Evolutionary conservation across 2,888 invertebrate species (phyloP).

Genomic region (Hyles lineata): DNA sequence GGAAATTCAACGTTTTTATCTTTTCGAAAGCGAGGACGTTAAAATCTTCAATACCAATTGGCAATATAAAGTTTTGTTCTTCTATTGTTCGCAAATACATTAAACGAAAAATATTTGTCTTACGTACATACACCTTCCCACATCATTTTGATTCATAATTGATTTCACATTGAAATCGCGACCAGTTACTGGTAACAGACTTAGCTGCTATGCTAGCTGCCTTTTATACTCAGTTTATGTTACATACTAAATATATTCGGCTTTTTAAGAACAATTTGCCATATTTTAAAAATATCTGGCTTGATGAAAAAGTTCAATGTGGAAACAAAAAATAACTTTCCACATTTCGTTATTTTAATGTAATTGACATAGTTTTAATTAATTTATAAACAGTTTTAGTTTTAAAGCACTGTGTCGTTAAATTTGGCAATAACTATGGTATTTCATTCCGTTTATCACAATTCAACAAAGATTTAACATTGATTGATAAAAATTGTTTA

Average conservation of each 20-base stretch:
- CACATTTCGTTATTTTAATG: background rate
- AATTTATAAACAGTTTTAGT: no score
- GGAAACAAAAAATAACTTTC: background rate
- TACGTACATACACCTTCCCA: conserved; percentile 49
- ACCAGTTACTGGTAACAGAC: conserved; percentile 27
- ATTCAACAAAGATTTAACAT: background rate
- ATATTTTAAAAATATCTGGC: background rate
- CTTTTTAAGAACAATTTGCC: conserved; percentile 5
- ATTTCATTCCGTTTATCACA: background rate
- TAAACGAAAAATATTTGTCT: conserved; percentile 63
- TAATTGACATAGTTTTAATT: background rate
- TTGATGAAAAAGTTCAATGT: background rate
- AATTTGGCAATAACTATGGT: no score
- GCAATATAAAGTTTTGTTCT: conserved; percentile 15
- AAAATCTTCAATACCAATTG: background rate
- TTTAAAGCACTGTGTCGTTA: no score
- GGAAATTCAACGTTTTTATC: background rate
- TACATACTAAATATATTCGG: background rate
- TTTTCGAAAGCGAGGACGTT: background rate
- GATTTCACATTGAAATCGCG: conserved; percentile 27
- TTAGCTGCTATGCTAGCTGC: conserved; percentile 19
- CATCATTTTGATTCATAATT: conserved; percentile 20
- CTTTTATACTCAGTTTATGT: background rate
- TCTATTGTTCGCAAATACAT: conserved; percentile 36
- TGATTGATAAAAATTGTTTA: background rate